A percentile compares a stretch with the other conserved stretches of the same genome.
Conservation (phyloP, 2,113 vertebrate species). For the Dasyornis broadbenti region DNA sequence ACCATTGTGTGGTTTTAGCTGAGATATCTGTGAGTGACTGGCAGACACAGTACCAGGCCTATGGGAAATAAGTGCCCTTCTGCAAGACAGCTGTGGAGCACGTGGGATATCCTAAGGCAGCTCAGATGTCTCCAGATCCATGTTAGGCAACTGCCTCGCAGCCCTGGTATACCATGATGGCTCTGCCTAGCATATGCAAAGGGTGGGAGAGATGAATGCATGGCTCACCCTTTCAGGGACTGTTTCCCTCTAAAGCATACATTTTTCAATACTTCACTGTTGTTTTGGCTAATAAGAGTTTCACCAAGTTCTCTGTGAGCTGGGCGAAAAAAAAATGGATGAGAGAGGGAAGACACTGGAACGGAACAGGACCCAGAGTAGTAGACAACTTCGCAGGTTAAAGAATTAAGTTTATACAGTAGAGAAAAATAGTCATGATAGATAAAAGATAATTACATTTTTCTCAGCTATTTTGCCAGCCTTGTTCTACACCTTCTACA, state of each 20-base stretch:
- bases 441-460: conserved; percentile 7
- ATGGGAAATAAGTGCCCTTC: background rate
- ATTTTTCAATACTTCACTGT: background rate
- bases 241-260: background rate
- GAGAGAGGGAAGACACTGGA: background rate
- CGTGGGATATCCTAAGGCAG: background rate
- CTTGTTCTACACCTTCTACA: background rate
- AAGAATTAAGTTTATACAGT: background rate
- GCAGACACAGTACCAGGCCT: background rate
- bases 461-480: conserved; percentile 1
- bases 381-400: background rate
- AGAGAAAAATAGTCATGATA: background rate
- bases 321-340: background rate
- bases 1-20: background rate
- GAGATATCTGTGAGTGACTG: background rate
- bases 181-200: background rate
- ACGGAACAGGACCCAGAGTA: background rate
- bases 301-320: background rate
- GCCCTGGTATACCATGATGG: background rate
- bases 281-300: background rate
- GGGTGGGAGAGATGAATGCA: background rate
- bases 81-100: background rate
- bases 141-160: background rate
- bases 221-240: background rate
- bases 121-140: background rate